Base-by-base conservation (phyloP, 1,140 invertebrate genomes). In the Zeugodacus cucurbitae region DNA sequence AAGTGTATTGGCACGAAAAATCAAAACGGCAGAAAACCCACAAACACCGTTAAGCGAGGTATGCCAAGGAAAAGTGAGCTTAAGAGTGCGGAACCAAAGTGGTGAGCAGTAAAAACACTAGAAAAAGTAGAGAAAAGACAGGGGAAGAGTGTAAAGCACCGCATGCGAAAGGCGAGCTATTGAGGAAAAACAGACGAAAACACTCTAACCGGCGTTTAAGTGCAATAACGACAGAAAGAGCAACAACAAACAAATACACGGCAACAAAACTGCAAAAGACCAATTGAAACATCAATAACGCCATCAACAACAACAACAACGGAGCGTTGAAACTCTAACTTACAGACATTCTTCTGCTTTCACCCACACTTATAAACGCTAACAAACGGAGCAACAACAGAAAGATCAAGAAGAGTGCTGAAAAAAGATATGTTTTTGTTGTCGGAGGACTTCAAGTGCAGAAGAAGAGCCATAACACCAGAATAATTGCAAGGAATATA, bases 1-100 rank as follows among this genome's bases (percentile, higher is more conserved):
- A 87, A 87, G 57, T 87, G 59, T 86, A 86, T 57, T 86, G 85
- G n/a, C 44, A 57, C 57, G 32, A 57, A 67, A 74, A 74, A 74
- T 74, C 41, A 82, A 82, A 54, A 48, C n/a, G 10, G 74, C 74
- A 29, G 44, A 82, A 82, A 82, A 82, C 48, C n/a, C 74, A 82
- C 44, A 54, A 82, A 82, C 44, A 82, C 67, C 74, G 41, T 82
- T 17, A 82, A 82, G n/a, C 74, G 34, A 34, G 29, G 7, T 64
- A 59, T 44, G 32, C 17, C 54, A 29, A 59, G 86, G 54, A 87
- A 87, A 54, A 48, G n/a, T 14, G 37, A 11, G 74, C 17, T 54
- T 22, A 54, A 44, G 26, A 29, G 41, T 82, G 74, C n/a, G 74
- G 41, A 54, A 44, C 8, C 11, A 41, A 82, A 29, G n/a, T 82